phyloP scores from a whole-genome alignment of 2,113 vertebrate genomes.

The Spheniscus mendiculus region DNA sequence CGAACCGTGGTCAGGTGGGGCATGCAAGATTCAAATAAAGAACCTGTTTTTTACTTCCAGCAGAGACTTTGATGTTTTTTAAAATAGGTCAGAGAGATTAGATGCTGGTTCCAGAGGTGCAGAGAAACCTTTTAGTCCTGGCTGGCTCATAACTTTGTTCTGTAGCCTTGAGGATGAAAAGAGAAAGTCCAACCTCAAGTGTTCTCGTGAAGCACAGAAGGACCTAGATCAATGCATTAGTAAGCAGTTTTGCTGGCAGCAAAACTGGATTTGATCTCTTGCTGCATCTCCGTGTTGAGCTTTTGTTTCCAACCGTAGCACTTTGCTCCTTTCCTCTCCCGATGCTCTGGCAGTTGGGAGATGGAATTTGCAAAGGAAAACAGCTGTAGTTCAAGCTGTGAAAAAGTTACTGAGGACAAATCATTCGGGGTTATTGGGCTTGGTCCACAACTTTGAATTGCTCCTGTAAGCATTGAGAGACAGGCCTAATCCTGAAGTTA shows the following conservation, averaged over 20 bases:
- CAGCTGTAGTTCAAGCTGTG: neutral
- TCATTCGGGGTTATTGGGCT: neutral
- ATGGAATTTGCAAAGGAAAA: slow-evolving; percentile 43
- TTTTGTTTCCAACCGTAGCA: neutral
- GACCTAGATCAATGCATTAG: neutral
- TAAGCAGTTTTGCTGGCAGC: neutral
- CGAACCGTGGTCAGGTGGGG: neutral
- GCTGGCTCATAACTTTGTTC: neutral
- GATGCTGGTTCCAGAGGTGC: neutral
- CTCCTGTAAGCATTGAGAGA: neutral
- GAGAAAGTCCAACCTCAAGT: neutral
- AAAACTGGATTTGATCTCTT: neutral
- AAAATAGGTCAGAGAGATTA: neutral
- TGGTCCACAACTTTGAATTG: neutral
- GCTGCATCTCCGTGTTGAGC: neutral
- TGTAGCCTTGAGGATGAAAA: neutral
- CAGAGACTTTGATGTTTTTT: neutral
- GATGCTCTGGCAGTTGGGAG: neutral
- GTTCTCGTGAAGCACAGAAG: neutral
- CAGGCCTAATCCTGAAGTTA: neutral
- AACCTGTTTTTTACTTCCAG: neutral
- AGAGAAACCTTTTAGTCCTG: neutral
- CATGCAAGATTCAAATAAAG: neutral
- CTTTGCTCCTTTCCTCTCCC: neutral
- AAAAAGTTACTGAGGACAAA: neutral